phyloP scores from a whole-genome alignment of 2,888 invertebrate genomes.

The Lysandra bellargus region DNA sequence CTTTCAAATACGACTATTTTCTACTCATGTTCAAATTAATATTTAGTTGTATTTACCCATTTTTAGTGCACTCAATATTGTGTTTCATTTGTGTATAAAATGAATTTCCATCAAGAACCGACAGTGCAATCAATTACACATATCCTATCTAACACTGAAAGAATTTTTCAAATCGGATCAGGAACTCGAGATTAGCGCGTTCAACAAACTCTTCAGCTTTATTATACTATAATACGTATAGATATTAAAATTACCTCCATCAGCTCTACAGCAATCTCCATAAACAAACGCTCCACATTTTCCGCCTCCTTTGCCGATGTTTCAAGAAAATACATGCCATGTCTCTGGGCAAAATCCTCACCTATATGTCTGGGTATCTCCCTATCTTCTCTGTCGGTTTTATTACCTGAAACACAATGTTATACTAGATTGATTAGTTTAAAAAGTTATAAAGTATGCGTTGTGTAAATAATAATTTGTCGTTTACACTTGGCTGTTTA shows the following conservation, averaged over 20 bases:
- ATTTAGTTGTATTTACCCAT: no score
- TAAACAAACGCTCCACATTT: slow-evolving; percentile 97
- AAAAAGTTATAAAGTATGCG: neutral
- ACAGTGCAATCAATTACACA: no score
- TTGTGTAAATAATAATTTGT: neutral
- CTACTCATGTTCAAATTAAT: no score
- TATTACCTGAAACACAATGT: slow-evolving; percentile 85
- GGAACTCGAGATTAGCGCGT: no score
- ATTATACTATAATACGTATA: no score
- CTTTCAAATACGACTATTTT: no score
- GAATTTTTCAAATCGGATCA: no score
- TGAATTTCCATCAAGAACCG: no score
- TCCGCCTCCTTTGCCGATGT: slow-evolving; percentile 99
- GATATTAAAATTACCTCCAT: slow-evolving; percentile 82
- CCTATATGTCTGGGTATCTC: slow-evolving; percentile 97
- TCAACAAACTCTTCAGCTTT: no score
- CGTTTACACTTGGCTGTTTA: neutral
- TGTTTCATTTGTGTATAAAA: no score
- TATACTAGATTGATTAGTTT: neutral
- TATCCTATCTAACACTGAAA: no score
- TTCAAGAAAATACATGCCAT: slow-evolving; percentile 98
- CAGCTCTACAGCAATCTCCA: slow-evolving; percentile 96
- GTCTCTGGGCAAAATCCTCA: slow-evolving; percentile 96
- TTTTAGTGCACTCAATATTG: no score
- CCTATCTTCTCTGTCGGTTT: slow-evolving; percentile 97